phyloP scores from a whole-genome alignment of 2,888 invertebrate species.

The Choristoneura rosaceana region DNA sequence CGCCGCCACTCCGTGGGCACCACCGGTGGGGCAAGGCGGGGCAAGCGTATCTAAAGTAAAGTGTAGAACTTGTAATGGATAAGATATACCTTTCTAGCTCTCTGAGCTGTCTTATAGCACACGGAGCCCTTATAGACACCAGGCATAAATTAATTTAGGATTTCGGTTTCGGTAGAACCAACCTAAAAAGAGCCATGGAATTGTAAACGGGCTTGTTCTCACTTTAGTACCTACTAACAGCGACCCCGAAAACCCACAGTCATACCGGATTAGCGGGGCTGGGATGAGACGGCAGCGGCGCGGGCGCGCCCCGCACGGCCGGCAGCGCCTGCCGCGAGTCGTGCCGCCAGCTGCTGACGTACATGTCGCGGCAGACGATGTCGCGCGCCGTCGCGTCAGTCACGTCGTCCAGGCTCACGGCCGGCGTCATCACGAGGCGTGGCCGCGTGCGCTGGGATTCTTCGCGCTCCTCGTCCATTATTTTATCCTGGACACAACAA shows the following conservation, averaged over 20 bases:
- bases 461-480: constrained; percentile 6
- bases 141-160: too few relatives aligned
- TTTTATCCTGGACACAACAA: not conserved
- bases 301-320: not conserved
- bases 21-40: not conserved
- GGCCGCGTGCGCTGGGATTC: constrained; percentile 20
- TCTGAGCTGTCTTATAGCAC: too few relatives aligned
- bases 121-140: too few relatives aligned
- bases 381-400: constrained; percentile 6
- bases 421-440: constrained; percentile 28
- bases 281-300: not conserved
- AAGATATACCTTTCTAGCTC: not conserved
- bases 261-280: constrained; percentile 1
- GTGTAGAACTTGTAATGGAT: not conserved
- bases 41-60: not conserved
- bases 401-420: constrained; percentile 31
- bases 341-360: not conserved
- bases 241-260: too few relatives aligned
- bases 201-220: too few relatives aligned
- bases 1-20: not conserved
- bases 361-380: not conserved
- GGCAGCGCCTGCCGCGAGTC: not conserved
- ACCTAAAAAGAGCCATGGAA: too few relatives aligned
- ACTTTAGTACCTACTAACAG: too few relatives aligned
- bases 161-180: too few relatives aligned